Evolutionary conservation across 2,888 invertebrate species (phyloP).

Genomic region (Tenthredo livida): DNA sequence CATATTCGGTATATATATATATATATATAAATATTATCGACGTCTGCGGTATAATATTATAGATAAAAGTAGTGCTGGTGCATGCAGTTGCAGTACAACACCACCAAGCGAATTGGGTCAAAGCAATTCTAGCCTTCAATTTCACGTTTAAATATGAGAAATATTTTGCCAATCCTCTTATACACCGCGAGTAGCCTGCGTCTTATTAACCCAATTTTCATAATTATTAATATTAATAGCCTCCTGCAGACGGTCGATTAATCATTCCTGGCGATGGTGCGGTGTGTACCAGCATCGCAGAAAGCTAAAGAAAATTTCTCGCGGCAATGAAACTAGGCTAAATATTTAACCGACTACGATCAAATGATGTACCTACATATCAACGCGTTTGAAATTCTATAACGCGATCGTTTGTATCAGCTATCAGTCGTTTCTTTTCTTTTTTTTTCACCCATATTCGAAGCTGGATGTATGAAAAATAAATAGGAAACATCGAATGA

Average conservation of each 20-base stretch:
- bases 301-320: slow-evolving; percentile 29
- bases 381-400: background rate
- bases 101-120: slow-evolving; percentile 27
- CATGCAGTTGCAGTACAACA: background rate
- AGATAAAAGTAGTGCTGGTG: background rate
- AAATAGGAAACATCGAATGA: background rate
- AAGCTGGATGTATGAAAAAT: background rate
- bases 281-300: background rate
- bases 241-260: slow-evolving; percentile 15
- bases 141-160: slow-evolving; percentile 29
- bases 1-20: background rate
- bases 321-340: background rate
- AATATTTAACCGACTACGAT: slow-evolving; percentile 2
- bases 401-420: background rate
- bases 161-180: slow-evolving; percentile 13
- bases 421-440: background rate
- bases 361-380: background rate
- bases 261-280: background rate
- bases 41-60: slow-evolving; percentile 5
- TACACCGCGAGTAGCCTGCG: background rate
- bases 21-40: background rate
- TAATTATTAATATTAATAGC: slow-evolving; percentile 68
- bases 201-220: slow-evolving; percentile 70
- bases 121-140: slow-evolving; percentile 41
- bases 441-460: background rate